phyloP scores from a whole-genome alignment of 2,113 vertebrate species.

The Coracopsis vasa region DNA sequence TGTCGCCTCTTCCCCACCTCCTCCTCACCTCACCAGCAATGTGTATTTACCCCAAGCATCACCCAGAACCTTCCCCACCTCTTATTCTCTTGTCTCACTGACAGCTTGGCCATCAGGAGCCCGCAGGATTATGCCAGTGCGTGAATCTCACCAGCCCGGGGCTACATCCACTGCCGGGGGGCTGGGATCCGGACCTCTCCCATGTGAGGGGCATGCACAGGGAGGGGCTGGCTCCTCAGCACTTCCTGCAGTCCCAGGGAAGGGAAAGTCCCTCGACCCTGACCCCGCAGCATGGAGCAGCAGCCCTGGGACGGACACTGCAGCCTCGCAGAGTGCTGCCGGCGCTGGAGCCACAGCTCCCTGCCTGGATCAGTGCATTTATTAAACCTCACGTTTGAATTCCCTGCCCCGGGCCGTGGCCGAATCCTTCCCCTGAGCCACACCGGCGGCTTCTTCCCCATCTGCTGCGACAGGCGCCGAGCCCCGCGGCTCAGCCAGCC shows the following conservation, averaged over 20 bases:
- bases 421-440: too few species aligned
- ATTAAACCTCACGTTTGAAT: not conserved
- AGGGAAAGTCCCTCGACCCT: not conserved
- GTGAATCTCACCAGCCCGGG: not conserved
- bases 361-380: not conserved
- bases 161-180: not conserved
- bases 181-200: not conserved
- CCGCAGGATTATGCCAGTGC: not conserved
- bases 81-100: not conserved
- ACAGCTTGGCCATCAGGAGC: not conserved
- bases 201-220: rapidly evolving
- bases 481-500: too few species aligned
- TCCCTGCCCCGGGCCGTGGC: not conserved
- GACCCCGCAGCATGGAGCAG: not conserved
- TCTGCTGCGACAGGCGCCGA: not conserved
- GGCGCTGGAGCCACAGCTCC: not conserved
- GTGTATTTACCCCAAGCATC: not conserved
- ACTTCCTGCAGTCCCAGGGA: too few species aligned
- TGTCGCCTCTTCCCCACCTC: not conserved
- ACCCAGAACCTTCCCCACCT: not conserved
- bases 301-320: not conserved
- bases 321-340: too few species aligned
- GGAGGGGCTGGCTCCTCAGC: too few species aligned
- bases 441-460: not conserved
- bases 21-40: not conserved